Percentiles rank a stretch among this genome's conserved stretches.
Evolutionary conservation across 2,113 vertebrate species (phyloP).

Genomic region (Myiopsitta monachus): DNA sequence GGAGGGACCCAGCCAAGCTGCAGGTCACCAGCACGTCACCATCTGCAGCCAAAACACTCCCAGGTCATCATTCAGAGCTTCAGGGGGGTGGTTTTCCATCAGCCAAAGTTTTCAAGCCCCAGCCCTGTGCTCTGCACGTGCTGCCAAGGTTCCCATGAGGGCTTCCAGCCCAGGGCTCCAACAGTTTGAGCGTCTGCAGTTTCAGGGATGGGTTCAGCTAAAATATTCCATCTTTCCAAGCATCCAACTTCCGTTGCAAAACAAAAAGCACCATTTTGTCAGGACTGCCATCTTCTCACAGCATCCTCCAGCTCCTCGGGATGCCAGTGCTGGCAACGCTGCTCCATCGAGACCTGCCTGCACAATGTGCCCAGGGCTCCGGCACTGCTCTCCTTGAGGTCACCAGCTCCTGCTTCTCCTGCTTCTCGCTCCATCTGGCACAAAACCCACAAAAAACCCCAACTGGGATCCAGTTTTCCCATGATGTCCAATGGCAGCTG

Average conservation of each 20-base stretch:
- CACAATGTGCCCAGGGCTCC: neutral
- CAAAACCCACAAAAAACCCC: neutral
- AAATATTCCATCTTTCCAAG: neutral
- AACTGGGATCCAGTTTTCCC: neutral
- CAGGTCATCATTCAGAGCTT: neutral
- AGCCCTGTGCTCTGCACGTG: fast-evolving
- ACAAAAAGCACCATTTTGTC: neutral
- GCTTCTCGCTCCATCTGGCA: neutral
- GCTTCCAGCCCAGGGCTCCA: neutral
- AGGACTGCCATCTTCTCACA: neutral
- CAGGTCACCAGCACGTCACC: neutral
- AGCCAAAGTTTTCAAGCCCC: neutral
- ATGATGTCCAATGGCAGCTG: neutral
- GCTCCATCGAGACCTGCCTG: neutral
- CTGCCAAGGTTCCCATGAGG: neutral
- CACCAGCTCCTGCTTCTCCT: neutral
- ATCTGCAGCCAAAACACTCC: neutral
- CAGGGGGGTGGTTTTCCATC: fast-evolving
- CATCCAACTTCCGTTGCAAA: neutral
- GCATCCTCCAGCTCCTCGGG: neutral
- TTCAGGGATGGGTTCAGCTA: neutral
- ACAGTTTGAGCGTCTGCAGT: neutral
- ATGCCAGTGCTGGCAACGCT: neutral
- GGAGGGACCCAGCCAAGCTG: neutral
- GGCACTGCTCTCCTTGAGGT: neutral